Base-by-base conservation (phyloP, 2,888 invertebrate species). In the Calameuta filiformis region DNA sequence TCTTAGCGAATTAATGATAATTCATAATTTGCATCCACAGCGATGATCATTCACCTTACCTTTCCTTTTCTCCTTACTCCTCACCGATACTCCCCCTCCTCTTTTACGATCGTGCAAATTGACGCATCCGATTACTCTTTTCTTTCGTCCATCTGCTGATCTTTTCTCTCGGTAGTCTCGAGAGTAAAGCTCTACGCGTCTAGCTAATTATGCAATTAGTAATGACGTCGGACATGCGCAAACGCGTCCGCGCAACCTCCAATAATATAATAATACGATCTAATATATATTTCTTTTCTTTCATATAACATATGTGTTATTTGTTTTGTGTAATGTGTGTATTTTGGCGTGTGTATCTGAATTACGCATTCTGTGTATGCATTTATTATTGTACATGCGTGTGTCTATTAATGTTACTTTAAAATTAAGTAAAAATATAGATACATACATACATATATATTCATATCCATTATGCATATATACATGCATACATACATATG, bases 391-490 rank as follows among this genome's bases (percentile, higher is more conserved):
- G 40, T 56, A 56, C 23, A 40, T 15, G 23, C 15, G 40, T 2
- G 40, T 56, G 23, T 23, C 40, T 81, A 86, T 86, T 87, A 87
- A 89, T 85, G 83, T 87, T 85, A 83, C 81, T 85, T 89, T 84
- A 84, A 88, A 89, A 88, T 86, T 89, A 88, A 89, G 87, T 87
- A 89, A 88, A 88, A 88, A 88, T 88, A 89, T 89, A 88, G 87
- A 87, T 82, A 86, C 40, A 40, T 40, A 40, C 40, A 40, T 40
- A 40, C 40, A 40, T 40, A 40, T 40, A 40, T 4, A 40, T 40
- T 40, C 40, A 40, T 40, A 40, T 40, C 4, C 40, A 40, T 40
- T 40, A 40, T 87, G 86, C 87, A 84, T 85, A 83, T 87, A 85
- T 87, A 83, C 85, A 83, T 84, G 81, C 75, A 76, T 79, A 79